Percentiles rank a stretch among this genome's conserved stretches.
These are phyloP conservation scores for Andrena fulva DNA, from an alignment of 2,888 invertebrate genomes.

Conservation along the genomic window DNA sequence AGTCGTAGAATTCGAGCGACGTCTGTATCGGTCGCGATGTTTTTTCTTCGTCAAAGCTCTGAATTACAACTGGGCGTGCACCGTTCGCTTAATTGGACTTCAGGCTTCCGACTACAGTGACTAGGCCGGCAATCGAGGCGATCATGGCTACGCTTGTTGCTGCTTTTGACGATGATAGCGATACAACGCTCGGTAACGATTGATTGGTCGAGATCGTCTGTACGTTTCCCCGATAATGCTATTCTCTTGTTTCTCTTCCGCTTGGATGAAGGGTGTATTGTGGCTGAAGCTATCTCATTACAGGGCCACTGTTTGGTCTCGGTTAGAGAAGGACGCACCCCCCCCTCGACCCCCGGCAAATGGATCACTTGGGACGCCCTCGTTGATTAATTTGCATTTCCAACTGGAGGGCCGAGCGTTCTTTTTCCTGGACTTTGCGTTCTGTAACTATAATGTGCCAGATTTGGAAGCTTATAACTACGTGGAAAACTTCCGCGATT, in stretches of 20 bases:
- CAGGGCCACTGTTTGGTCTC: constrained; percentile 76
- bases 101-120: constrained; percentile 13
- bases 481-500: neutral
- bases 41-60: neutral
- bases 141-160: constrained; percentile 44
- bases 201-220: constrained; percentile 74
- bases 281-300: constrained; percentile 81
- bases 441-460: no score
- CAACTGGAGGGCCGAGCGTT: constrained; percentile 58
- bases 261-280: constrained; percentile 82
- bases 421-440: neutral
- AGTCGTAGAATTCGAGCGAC: neutral
- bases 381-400: constrained; percentile 76
- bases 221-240: constrained; percentile 80
- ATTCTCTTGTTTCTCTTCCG: constrained; percentile 84
- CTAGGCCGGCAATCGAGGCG: constrained; percentile 38
- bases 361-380: constrained; percentile 61
- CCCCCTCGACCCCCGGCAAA: constrained; percentile 33
- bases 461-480: no score
- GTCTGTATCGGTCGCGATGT: neutral
- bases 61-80: constrained; percentile 22
- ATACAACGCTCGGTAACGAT: constrained; percentile 63
- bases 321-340: constrained; percentile 62
- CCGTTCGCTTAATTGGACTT: constrained; percentile 43
- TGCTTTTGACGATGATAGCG: constrained; percentile 60